These are phyloP conservation scores for Merops nubicus DNA, from an alignment of 2,113 vertebrate species.

Conservation along the genomic window DNA sequence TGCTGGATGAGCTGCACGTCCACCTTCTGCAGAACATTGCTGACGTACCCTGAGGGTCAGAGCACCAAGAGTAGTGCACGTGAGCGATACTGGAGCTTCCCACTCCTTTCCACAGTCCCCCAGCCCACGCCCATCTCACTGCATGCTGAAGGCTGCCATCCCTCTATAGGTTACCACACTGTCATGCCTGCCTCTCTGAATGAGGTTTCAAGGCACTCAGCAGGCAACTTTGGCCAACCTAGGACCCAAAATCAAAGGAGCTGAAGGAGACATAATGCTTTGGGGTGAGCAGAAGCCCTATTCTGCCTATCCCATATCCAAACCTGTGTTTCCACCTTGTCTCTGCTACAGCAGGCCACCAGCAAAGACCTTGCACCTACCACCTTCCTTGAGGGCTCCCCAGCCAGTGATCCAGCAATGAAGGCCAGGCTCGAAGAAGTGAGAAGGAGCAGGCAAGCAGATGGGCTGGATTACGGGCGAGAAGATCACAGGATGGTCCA, in stretches of 20 bases:
- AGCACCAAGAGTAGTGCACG: background rate
- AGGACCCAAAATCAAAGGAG: background rate
- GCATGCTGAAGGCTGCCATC: background rate
- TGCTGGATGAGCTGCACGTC: constrained; percentile 87
- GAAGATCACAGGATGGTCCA: constrained; percentile 83
- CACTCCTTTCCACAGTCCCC: rapidly evolving
- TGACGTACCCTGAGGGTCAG: constrained; percentile 74
- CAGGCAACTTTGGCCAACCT: background rate
- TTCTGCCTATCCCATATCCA: background rate
- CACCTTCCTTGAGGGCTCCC: constrained; percentile 85
- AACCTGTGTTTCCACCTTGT: background rate
- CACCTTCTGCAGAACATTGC: constrained; percentile 86
- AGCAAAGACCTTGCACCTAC: constrained; percentile 67
- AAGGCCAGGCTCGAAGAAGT: constrained; percentile 85
- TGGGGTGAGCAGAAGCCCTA: background rate
- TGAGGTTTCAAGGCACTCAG: background rate
- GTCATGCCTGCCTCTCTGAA: background rate
- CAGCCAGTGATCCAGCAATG: constrained; percentile 95
- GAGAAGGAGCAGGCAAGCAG: constrained; percentile 87
- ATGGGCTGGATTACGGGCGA: constrained; percentile 78
- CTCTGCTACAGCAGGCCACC: background rate
- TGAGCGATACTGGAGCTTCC: background rate
- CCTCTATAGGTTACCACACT: background rate
- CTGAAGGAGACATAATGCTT: background rate
- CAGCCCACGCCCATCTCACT: background rate